Base-by-base conservation (phyloP, 1,140 invertebrate species). In the Adoxophyes honmai region DNA sequence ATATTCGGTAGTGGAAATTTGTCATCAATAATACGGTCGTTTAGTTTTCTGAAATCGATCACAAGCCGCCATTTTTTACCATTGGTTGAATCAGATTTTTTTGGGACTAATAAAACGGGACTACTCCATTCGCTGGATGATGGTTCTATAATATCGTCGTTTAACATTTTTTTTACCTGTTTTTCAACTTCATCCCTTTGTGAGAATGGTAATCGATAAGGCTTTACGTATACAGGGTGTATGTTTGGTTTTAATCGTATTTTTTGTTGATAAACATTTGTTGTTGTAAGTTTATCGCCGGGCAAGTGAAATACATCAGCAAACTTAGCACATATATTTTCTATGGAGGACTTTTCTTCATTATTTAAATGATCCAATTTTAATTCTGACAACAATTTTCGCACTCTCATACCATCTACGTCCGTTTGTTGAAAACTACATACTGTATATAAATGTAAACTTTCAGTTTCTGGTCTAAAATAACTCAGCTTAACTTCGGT, bases 401-500 rank as follows among this genome's bases (percentile, higher is more conserved):
- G 33, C 8, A 36, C 34, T 53, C 34, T 53, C 1, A 35, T 14
- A 1, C 6, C 9, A 36, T 14, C 15, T 36, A 53, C 14, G 1
- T 53, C 14, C 15, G 13, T 11, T 10, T 39, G 14, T 33, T 42
- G 18, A 39, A 55, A 55, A n/a, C n/a, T 38, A 13, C 36, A 55
- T 11, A 55, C 3, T 10, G 18, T 16, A 33, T 39, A 55, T 11
- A 33, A 10, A 21, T 16, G 11, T 4, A 39, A 38, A 39, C 21
- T 39, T 33, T 55, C 15, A 28, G 16, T 13, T 2, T 55, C 21
- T 39, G 37, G 14, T 2, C 16, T 21, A 37, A 38, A 54, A 37
- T 37, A 36, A 37, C 16, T 54, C 4, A 54, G 18, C 4, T 38
- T 35, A 4, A 39, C 37, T 55, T 55, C 53, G 11, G 11, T 14